Conservation (phyloP, 2,888 invertebrate species). For the Coecobrya sp. region DNA sequence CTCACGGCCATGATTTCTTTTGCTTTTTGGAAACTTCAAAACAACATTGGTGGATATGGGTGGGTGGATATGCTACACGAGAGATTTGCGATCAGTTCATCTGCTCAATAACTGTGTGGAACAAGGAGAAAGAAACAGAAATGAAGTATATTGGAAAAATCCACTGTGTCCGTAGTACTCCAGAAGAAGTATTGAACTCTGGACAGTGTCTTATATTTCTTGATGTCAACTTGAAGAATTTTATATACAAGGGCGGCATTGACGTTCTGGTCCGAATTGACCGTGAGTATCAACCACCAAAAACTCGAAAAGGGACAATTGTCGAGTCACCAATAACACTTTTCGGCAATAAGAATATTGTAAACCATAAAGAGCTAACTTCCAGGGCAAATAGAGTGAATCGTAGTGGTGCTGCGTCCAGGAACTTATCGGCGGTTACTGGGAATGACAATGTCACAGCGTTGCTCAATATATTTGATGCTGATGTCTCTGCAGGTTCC, state of each 20-base stretch:
- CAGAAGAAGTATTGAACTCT: conserved; percentile 73
- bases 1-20: conserved; percentile 82
- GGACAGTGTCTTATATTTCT: conserved; percentile 81
- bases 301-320: conserved; percentile 58
- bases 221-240: conserved; percentile 73
- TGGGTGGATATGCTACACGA: conserved; percentile 67
- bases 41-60: conserved; percentile 83
- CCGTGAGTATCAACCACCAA: conserved; percentile 66
- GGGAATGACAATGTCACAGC: background rate
- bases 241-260: conserved; percentile 82
- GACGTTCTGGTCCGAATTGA: conserved; percentile 82
- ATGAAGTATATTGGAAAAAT: conserved; percentile 72
- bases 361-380: background rate
- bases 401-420: background rate
- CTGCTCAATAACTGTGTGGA: conserved; percentile 78
- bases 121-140: conserved; percentile 66
- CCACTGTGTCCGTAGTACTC: conserved; percentile 72
- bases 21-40: conserved; percentile 75
- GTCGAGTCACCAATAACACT: conserved; percentile 78
- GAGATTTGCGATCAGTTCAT: conserved; percentile 53
- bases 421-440: background rate
- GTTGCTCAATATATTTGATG: background rate
- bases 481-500: background rate
- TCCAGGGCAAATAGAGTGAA: conserved; percentile 35
- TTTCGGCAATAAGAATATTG: background rate